These are phyloP conservation scores for Caenorhabditis sp. DNA, from an alignment of 2,888 invertebrate genomes.

Conservation along the genomic window DNA sequence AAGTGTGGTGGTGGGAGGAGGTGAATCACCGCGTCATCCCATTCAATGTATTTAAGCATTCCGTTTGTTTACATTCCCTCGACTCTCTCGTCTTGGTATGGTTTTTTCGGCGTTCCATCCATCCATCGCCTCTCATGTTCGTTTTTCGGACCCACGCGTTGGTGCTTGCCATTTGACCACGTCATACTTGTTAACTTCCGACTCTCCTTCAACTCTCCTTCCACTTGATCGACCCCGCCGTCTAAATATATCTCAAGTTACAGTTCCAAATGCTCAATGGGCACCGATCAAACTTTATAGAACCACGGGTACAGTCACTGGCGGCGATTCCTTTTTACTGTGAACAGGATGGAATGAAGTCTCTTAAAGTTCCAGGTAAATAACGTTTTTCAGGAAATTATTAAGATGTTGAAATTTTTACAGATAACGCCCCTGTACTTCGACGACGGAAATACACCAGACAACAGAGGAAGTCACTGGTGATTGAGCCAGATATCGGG, in stretches of 20 bases:
- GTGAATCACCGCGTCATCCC: slow-evolving; percentile 28
- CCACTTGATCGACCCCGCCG: background rate
- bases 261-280: slow-evolving; percentile 42
- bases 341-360: background rate
- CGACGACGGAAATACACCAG: slow-evolving; percentile 66
- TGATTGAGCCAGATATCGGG: slow-evolving; percentile 69
- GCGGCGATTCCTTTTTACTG: slow-evolving; percentile 10
- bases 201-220: slow-evolving; percentile 1
- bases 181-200: slow-evolving; percentile 18
- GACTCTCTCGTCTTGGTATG: slow-evolving; percentile 9
- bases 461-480: slow-evolving; percentile 68
- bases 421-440: slow-evolving; percentile 67
- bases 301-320: slow-evolving; percentile 41
- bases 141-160: slow-evolving; percentile 32
- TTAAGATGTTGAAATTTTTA: background rate
- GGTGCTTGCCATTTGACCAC: slow-evolving; percentile 20
- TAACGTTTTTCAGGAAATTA: no score
- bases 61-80: slow-evolving; percentile 49
- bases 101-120: no score
- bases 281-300: slow-evolving; percentile 15
- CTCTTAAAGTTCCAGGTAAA: background rate
- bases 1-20: slow-evolving; percentile 28
- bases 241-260: slow-evolving; percentile 6
- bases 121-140: slow-evolving; percentile 9
- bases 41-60: slow-evolving; percentile 39